Evolutionary conservation across 1,140 invertebrate species (phyloP).

Genomic region (Formica exsecta): DNA sequence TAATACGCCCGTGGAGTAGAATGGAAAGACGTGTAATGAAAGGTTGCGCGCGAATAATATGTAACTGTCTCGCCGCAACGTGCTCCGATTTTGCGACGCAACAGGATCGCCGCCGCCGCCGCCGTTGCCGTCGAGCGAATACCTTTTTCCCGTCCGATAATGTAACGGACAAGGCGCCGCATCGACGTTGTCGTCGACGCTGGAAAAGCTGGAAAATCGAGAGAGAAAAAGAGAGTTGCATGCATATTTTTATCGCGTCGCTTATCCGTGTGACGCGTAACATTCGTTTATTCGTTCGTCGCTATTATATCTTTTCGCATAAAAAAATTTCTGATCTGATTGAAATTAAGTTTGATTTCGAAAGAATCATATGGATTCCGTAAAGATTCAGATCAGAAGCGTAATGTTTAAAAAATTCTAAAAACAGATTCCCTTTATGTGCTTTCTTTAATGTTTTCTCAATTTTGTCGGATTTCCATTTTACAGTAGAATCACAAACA

Average conservation of each 20-base stretch:
- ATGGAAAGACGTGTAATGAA: conserved; percentile 72
- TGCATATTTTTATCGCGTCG: conserved; percentile 55
- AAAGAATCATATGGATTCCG: too few species aligned
- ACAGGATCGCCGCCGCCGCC: conserved; percentile 25
- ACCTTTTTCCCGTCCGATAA: conserved; percentile 50
- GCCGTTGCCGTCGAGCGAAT: conserved; percentile 5
- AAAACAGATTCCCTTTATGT: too few species aligned
- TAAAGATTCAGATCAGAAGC: too few species aligned
- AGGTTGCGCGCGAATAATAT: conserved; percentile 60
- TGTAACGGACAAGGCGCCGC: conserved; percentile 48
- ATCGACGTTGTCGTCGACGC: conserved; percentile 19
- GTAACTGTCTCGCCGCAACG: conserved; percentile 53
- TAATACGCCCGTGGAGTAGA: conserved; percentile 65
- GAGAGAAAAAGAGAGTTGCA: not conserved
- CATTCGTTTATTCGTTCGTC: not conserved
- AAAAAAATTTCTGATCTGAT: not conserved
- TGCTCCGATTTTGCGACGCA: conserved; percentile 59
- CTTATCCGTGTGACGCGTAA: not conserved
- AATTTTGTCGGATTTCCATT: too few species aligned
- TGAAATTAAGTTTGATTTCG: too few species aligned
- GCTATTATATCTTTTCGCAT: not conserved
- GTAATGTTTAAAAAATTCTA: too few species aligned
- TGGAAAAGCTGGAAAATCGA: conserved; percentile 53
- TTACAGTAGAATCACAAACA: too few species aligned
- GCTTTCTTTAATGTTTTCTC: too few species aligned